Conservation (phyloP, 1,140 invertebrate species). For the Meloidogyne chitwoodi region DNA sequence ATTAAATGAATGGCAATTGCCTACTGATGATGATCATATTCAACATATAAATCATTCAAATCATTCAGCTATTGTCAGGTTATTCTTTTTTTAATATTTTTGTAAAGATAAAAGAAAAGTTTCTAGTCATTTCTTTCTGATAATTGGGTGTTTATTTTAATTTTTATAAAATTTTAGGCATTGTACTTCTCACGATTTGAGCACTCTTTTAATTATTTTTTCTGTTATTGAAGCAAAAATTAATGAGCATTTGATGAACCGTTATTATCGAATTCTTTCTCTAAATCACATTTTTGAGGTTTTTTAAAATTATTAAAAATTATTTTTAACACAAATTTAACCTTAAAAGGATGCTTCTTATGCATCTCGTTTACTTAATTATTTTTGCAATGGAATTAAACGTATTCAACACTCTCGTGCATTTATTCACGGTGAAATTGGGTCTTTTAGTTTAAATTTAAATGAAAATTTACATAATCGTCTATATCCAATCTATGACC, state of each 20-base stretch:
- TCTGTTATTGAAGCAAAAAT: conserved; percentile 16
- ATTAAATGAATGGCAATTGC: conserved; percentile 16
- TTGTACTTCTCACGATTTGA: conserved; percentile 13
- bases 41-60: conserved; percentile 1
- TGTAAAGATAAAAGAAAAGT: too few relatives aligned
- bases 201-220: conserved; percentile 5
- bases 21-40: conserved; percentile 16
- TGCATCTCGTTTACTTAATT: conserved; percentile 19
- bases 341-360: conserved; percentile 17
- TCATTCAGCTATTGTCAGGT: neutral
- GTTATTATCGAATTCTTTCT: conserved; percentile 10
- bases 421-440: conserved; percentile 4
- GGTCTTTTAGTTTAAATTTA: conserved; percentile 12
- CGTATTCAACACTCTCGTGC: conserved; percentile 14
- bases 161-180: too few relatives aligned
- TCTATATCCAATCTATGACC: conserved; percentile 1
- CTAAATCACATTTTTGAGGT: conserved; percentile 10
- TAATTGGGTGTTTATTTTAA: too few relatives aligned
- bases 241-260: conserved; percentile 21
- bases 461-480: conserved; percentile 14
- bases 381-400: conserved; percentile 3
- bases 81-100: neutral
- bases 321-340: too few relatives aligned
- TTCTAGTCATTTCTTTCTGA: too few relatives aligned
- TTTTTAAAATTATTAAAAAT: neutral